Conservation (phyloP, 2,797 vertebrate genomes). For the Phrynocephalus vlangalii region DNA sequence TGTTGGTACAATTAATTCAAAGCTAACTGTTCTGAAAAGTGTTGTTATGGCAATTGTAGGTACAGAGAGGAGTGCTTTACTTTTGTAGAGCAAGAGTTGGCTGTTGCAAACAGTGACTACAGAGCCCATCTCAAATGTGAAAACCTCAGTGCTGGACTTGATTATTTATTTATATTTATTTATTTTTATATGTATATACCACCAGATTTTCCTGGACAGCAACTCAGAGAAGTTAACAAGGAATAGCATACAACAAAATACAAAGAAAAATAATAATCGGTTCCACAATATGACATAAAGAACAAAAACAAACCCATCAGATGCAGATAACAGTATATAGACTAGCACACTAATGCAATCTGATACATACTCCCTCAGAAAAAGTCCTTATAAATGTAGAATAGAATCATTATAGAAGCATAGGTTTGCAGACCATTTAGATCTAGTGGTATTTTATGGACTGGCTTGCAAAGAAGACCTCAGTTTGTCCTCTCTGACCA, state of each 20-base stretch:
- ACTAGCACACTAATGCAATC: too few relatives aligned
- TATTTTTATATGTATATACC: not conserved
- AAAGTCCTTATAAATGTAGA: not conserved
- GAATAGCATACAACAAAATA: too few relatives aligned
- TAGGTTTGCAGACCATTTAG: not conserved
- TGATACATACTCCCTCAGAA: not conserved
- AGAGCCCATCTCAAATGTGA: not conserved
- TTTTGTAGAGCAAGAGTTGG: not conserved
- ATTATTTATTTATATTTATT: not conserved
- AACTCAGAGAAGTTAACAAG: too few relatives aligned
- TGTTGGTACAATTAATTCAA: not conserved
- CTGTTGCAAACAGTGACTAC: not conserved
- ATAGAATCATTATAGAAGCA: not conserved
- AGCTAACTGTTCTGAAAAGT: not conserved
- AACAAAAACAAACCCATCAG: too few relatives aligned
- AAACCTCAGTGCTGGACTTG: not conserved
- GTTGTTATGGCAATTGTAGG: not conserved
- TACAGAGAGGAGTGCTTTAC: not conserved
- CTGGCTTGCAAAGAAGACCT: conserved; percentile 23
- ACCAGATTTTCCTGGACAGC: too few relatives aligned
- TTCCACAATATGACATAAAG: too few relatives aligned
- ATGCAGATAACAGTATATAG: not conserved
- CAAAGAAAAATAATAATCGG: too few relatives aligned
- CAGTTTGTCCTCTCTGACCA: not conserved
- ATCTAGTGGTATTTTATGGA: conserved; percentile 8